Conservation (phyloP, 1,140 invertebrate genomes). For the Stegodyphus mimosarum region DNA sequence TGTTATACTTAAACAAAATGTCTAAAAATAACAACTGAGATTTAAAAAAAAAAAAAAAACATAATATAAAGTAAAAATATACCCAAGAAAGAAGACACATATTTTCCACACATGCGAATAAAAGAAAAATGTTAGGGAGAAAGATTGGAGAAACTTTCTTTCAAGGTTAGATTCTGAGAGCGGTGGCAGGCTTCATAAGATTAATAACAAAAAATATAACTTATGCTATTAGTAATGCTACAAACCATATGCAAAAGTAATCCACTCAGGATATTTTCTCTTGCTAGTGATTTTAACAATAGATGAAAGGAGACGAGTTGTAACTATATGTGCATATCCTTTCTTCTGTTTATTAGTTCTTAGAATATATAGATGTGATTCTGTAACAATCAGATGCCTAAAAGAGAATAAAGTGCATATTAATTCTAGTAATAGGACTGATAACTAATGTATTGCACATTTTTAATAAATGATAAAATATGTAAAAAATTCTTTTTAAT, state of each 20-base stretch:
- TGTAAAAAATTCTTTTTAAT: neutral
- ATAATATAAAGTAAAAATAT: too few species aligned
- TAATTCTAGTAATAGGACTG: too few species aligned
- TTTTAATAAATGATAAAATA: neutral
- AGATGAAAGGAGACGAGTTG: slow-evolving; percentile 83
- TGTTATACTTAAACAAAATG: too few species aligned
- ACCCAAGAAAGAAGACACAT: too few species aligned
- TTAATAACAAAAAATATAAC: too few species aligned
- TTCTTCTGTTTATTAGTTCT: slow-evolving; percentile 81
- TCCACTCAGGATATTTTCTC: slow-evolving; percentile 91
- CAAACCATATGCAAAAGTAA: slow-evolving; percentile 92
- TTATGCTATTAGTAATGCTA: neutral
- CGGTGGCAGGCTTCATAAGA: too few species aligned
- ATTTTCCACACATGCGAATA: too few species aligned
- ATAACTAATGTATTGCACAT: slow-evolving; percentile 9
- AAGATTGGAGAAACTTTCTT: too few species aligned
- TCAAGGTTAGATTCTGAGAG: too few species aligned
- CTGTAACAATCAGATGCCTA: slow-evolving; percentile 88
- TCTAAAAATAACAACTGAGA: too few species aligned
- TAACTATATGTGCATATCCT: slow-evolving; percentile 84
- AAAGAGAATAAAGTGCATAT: slow-evolving; percentile 51
- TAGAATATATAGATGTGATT: slow-evolving; percentile 87
- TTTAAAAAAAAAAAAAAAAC: too few species aligned
- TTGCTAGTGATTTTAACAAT: slow-evolving; percentile 97
- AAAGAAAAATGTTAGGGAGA: too few species aligned